These are phyloP conservation scores for Oxycera nigricornis DNA, from an alignment of 2,888 invertebrate genomes.

Conservation along the genomic window DNA sequence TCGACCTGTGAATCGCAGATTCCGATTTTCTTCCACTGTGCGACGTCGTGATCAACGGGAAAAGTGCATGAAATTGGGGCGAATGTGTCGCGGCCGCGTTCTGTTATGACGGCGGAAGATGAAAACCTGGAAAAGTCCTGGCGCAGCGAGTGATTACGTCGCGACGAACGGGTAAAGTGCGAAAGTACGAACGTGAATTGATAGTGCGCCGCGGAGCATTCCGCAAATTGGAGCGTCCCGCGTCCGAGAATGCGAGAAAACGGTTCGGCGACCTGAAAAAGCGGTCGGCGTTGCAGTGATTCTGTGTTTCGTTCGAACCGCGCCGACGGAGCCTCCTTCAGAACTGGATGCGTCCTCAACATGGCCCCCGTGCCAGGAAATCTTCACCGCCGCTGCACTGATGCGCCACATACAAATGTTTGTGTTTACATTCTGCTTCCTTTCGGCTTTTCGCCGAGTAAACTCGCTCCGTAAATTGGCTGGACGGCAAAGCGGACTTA, in stretches of 20 bases:
- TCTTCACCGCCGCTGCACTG: neutral
- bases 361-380: conserved; percentile 1
- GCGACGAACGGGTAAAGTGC: neutral
- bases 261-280: conserved; percentile 27
- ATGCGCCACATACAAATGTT: neutral
- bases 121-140: neutral
- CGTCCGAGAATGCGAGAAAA: neutral
- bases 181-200: neutral
- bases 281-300: conserved; percentile 10
- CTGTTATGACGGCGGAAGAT: neutral
- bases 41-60: neutral
- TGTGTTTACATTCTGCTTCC: conserved; percentile 8
- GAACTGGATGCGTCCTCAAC: neutral
- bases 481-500: neutral
- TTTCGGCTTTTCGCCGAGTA: no score
- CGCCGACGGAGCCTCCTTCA: neutral
- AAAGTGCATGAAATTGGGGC: neutral
- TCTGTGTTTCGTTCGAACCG: neutral
- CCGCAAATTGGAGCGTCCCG: neutral
- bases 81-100: neutral
- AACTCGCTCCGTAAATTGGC: no score
- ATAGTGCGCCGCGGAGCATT: conserved; percentile 13
- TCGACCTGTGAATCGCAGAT: no score
- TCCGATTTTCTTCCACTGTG: neutral
- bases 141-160: neutral